phyloP scores from a whole-genome alignment of 2,797 vertebrate genomes.

The Amazona finschi region DNA sequence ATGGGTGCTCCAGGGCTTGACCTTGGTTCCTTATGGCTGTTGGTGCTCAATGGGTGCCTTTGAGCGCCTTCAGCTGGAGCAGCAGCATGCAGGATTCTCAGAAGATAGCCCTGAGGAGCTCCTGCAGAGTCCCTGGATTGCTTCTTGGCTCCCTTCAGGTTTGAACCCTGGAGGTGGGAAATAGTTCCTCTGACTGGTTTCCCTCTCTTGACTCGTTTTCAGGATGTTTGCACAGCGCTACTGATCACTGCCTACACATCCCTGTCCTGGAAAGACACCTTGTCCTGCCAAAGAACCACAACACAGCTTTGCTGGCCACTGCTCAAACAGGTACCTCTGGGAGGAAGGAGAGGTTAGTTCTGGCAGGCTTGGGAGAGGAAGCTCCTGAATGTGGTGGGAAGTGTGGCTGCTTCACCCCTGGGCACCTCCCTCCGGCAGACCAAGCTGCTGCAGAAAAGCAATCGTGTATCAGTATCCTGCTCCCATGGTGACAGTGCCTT shows the following conservation, averaged over 20 bases:
- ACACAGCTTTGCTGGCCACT: constrained; percentile 93
- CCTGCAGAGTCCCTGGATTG: background rate
- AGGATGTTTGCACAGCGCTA: constrained; percentile 89
- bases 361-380: background rate
- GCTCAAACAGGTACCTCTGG: constrained; percentile 86
- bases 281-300: constrained; percentile 90
- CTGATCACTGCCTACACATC: constrained; percentile 89
- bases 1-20: background rate
- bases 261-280: constrained; percentile 92
- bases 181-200: background rate
- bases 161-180: background rate
- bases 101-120: background rate
- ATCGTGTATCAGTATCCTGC: background rate
- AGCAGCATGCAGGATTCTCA: background rate
- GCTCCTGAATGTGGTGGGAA: background rate
- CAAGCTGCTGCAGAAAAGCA: background rate
- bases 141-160: background rate
- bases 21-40: background rate
- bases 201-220: background rate
- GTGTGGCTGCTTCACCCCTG: background rate
- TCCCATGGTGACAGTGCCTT: background rate
- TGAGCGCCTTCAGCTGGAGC: background rate
- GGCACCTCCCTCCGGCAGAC: background rate
- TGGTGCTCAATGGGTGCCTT: background rate
- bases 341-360: background rate